A percentile compares a stretch with the other conserved stretches of the same genome.
Evolutionary conservation across 2,888 invertebrate genomes (phyloP).

Genomic region (Phyllotreta cruciferae): DNA sequence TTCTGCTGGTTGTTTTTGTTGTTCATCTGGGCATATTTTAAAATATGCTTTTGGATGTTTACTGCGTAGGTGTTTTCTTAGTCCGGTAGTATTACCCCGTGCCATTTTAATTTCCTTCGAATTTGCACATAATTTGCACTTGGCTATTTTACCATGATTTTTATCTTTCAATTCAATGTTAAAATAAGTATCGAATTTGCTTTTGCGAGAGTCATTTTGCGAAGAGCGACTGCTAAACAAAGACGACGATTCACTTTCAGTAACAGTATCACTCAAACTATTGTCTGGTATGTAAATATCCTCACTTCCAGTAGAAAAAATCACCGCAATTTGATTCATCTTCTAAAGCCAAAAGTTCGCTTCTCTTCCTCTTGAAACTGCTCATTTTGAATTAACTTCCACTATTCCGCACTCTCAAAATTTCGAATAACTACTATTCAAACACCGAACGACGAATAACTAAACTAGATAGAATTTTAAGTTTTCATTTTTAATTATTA

Average conservation of each 20-base stretch:
- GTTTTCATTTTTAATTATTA: no score
- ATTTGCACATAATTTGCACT: conserved; percentile 1
- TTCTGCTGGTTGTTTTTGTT: conserved; percentile 1
- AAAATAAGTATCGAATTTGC: conserved; percentile 12
- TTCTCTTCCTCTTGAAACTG: no score
- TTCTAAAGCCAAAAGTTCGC: no score
- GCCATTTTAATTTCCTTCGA: conserved; percentile 4
- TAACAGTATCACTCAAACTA: no score
- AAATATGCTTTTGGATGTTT: conserved; percentile 1
- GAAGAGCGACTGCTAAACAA: conserved; percentile 11
- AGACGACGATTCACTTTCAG: conserved; percentile 2
- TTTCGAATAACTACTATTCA: no score
- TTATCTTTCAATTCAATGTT: conserved; percentile 4
- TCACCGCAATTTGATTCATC: no score
- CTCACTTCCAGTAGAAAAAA: no score
- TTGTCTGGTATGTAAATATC: no score
- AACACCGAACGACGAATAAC: no score
- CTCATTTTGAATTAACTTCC: no score
- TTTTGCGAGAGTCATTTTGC: conserved; percentile 6
- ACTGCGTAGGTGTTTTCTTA: conserved; percentile 3
- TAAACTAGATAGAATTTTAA: no score
- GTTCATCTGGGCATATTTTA: background rate
- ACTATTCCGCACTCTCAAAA: no score
- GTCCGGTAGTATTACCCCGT: conserved; percentile 9
- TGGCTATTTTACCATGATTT: conserved; percentile 6